Percentiles rank a stretch among this genome's conserved stretches.
Conservation (phyloP, 1,140 invertebrate species). For the Listronotus oregonensis region DNA sequence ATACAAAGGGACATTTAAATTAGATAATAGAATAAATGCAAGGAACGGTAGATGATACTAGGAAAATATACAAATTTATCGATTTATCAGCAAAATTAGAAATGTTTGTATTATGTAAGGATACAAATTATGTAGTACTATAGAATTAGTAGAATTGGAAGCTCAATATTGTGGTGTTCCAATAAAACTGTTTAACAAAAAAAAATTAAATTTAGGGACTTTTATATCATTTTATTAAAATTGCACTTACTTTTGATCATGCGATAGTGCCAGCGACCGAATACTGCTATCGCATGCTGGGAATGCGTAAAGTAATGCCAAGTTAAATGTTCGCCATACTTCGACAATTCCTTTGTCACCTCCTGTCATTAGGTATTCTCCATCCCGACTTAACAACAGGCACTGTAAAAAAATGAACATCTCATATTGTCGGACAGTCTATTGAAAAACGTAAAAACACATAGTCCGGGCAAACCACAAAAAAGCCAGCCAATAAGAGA, state of each 20-base stretch:
- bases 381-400: conserved; percentile 92
- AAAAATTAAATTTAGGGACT: not conserved
- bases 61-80: no score
- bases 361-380: conserved; percentile 96
- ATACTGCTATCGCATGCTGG: conserved; percentile 94
- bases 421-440: no score
- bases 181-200: not conserved
- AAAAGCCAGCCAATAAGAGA: no score
- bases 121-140: no score
- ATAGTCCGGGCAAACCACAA: no score
- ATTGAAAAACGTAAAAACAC: no score
- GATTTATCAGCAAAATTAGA: no score
- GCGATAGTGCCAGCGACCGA: conserved; percentile 88
- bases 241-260: conserved; percentile 91
- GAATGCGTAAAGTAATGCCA: conserved; percentile 95
- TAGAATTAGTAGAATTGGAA: no score
- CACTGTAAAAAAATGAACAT: conserved; percentile 67
- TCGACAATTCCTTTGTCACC: conserved; percentile 97
- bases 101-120: no score
- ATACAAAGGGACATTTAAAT: no score
- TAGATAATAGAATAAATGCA: no score
- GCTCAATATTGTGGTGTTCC: not conserved
- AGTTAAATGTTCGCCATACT: conserved; percentile 96
- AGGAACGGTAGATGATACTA: no score
- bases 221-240: conserved; percentile 6